A percentile compares a stretch with the other conserved stretches of the same genome.
Evolutionary conservation across 2,888 invertebrate genomes (phyloP).

Genomic region (Blomia tropicalis): DNA sequence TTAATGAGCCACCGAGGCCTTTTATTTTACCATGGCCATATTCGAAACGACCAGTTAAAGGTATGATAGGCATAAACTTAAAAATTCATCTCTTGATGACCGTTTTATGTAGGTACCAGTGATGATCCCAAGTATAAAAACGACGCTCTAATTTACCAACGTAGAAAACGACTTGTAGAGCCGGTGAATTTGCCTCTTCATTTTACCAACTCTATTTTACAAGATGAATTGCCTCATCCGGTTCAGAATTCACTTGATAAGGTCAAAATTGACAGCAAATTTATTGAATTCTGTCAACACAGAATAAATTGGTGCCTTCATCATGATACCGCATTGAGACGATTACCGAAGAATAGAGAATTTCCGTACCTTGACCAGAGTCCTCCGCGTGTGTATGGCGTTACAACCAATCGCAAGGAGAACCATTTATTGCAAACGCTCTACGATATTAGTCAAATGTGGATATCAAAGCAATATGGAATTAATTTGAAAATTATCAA

Average conservation of each 20-base stretch:
- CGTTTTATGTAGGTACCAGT: slow-evolving; percentile 14
- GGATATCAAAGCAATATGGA: slow-evolving; percentile 12
- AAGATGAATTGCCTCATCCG: slow-evolving; percentile 20
- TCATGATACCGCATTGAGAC: not conserved
- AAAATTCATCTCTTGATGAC: too few relatives aligned
- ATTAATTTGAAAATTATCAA: not conserved
- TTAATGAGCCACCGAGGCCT: not conserved
- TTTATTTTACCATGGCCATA: slow-evolving; percentile 19
- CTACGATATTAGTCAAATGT: slow-evolving; percentile 18
- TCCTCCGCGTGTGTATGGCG: slow-evolving; percentile 14
- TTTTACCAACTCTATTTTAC: slow-evolving; percentile 23
- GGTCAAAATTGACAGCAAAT: slow-evolving; percentile 8
- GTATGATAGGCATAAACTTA: slow-evolving; percentile 3
- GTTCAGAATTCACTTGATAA: not conserved
- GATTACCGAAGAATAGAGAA: slow-evolving; percentile 10
- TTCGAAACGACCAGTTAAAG: slow-evolving; percentile 19
- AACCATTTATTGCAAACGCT: slow-evolving; percentile 15
- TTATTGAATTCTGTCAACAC: slow-evolving; percentile 12
- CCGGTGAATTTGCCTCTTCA: slow-evolving; percentile 23
- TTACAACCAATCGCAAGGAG: slow-evolving; percentile 14
- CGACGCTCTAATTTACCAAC: slow-evolving; percentile 14
- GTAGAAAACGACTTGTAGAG: slow-evolving; percentile 18
- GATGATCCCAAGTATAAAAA: slow-evolving; percentile 23
- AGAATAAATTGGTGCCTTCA: slow-evolving; percentile 18
- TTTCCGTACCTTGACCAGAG: slow-evolving; percentile 20